Percentiles rank a stretch among this genome's conserved stretches.
Evolutionary conservation across 64 coral and sea anemone genomes (phyloP).

Genomic region (Astreopora myriophthalma): DNA sequence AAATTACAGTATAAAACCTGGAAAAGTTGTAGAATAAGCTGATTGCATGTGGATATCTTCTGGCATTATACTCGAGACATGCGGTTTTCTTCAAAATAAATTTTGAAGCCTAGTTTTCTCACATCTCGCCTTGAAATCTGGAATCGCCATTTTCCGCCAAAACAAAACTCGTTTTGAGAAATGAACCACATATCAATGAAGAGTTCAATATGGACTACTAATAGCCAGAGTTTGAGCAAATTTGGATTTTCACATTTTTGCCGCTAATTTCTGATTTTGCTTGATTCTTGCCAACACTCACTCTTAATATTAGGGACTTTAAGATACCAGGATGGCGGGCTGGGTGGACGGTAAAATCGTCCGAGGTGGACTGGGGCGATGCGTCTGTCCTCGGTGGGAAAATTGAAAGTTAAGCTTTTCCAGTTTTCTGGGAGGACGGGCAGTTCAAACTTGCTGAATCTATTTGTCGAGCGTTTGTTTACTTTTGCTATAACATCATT

Average conservation of each 20-base stretch:
- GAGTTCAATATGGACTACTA: constrained; percentile 4
- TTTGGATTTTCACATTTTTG: neutral
- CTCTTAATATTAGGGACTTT: no score
- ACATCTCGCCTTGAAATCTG: neutral
- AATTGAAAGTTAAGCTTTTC: no score
- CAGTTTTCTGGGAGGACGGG: no score
- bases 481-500: no score
- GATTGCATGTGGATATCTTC: neutral
- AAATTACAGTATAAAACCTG: neutral
- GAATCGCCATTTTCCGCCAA: constrained; percentile 4
- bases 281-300: neutral
- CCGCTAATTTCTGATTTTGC: neutral
- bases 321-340: no score
- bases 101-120: neutral
- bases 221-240: neutral
- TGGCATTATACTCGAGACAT: neutral
- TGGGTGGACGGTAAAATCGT: no score
- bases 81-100: neutral
- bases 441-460: no score
- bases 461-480: no score
- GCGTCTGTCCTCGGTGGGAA: no score
- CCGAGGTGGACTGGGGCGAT: no score
- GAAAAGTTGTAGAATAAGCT: constrained; percentile 9
- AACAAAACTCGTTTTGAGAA: constrained; percentile 1
- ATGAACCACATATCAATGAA: constrained; percentile 3